A percentile compares a stretch with the other conserved stretches of the same genome.
Conservation (phyloP, 2,888 invertebrate species). For the Melinopterus prodromus region DNA sequence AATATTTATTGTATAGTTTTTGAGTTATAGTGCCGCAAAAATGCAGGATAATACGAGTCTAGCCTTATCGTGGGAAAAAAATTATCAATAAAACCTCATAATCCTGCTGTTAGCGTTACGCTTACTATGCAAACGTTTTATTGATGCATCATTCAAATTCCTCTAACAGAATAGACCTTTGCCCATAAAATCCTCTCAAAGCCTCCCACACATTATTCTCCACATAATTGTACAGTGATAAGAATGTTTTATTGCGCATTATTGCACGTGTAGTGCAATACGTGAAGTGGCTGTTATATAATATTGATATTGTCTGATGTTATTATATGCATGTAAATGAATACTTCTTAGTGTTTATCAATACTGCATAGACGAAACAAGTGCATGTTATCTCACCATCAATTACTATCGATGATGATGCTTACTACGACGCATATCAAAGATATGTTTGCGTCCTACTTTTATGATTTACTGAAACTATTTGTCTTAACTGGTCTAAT, state of each 20-base stretch:
- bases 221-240: not conserved
- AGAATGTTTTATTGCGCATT: not conserved
- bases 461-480: not conserved
- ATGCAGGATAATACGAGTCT: not conserved
- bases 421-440: not conserved
- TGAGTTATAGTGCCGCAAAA: not conserved
- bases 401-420: too few species aligned
- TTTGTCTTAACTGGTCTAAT: not conserved
- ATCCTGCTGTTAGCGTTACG: not conserved
- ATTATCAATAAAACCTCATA: not conserved
- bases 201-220: not conserved
- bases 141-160: not conserved
- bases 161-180: not conserved
- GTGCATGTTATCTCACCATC: not conserved
- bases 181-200: not conserved
- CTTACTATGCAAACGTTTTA: not conserved
- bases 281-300: not conserved
- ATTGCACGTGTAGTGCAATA: not conserved
- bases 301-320: not conserved
- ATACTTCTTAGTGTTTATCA: not conserved
- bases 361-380: not conserved
- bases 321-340: not conserved
- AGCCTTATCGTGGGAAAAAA: not conserved
- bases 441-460: not conserved
- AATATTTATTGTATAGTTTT: too few species aligned